Evolutionary conservation across 2,797 vertebrate species (phyloP), one percentile per base, ranked within the genome.

Genomic region (Takifugu rubripes): DNA sequence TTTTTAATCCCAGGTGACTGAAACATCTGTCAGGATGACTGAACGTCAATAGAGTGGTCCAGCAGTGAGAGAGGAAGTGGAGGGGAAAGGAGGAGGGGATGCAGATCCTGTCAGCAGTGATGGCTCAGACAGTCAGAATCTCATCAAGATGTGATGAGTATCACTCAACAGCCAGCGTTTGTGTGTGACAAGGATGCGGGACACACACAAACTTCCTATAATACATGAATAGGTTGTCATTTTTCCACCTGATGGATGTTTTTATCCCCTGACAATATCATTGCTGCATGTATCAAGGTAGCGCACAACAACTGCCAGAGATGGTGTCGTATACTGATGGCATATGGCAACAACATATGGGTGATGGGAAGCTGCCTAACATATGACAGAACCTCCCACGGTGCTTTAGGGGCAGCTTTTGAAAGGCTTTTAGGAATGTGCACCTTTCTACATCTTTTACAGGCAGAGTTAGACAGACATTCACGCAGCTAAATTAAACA

Each of bases 1-100:
- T 88, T 89, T 84, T 77, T 85, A 82, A 84, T 85, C 80, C 78
- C 71, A 66, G 64, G 71, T 77, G 82, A 87, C 82, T 75, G 76
- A 79, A 78, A 70, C 85, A 81, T 88, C 82, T 75, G 79, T 84
- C 80, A 87, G 76, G 66, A 54, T 72, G 71, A 86, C 83, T 80
- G 79, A 82, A 82, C 5, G 74, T 83, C 81, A 67, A 87, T 85
- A 56, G 67, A 64, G 74, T 27, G 11, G 61, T 64, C 54, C 64
- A 54, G 70, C 68, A 43, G 52, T 56, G 16, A 55, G 51, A 58
- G 25, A 61, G 68, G 56, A 60, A 51, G 50, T 25, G 59, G 48
- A 33, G 52, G 58, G 2, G 10, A 6, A 7, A 58, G 50, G 14
- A 45, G 49, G n/a, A 31, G 49, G 26, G 49, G 69, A 68, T 65